phyloP scores from a whole-genome alignment of 2,797 vertebrate genomes.

The Spatula versicolor region DNA sequence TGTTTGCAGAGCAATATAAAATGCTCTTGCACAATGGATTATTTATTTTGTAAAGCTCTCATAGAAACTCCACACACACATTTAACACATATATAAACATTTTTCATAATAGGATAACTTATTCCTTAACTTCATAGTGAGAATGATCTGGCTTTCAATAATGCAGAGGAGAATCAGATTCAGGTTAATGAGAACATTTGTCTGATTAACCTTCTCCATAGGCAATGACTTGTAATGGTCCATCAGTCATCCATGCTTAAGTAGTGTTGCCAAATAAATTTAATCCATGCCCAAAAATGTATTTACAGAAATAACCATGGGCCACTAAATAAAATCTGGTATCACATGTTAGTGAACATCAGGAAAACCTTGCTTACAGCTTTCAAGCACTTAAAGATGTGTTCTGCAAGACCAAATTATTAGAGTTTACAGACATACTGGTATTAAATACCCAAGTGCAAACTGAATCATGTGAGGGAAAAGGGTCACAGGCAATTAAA shows the following conservation, averaged over 20 bases:
- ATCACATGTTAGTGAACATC: neutral
- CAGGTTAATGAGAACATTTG: conserved; percentile 37
- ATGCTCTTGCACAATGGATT: neutral
- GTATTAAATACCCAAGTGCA: neutral
- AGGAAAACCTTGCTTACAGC: neutral
- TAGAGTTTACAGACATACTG: neutral
- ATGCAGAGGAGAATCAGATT: conserved; percentile 10
- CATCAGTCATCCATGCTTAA: neutral
- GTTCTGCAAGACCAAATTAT: neutral
- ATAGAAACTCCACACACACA: neutral
- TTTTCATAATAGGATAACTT: neutral
- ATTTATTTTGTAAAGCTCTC: neutral
- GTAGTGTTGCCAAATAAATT: neutral
- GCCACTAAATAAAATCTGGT: neutral
- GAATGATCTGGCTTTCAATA: conserved; percentile 8
- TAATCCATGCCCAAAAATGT: neutral
- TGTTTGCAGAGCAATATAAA: neutral
- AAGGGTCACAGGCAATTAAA: neutral
- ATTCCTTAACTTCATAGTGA: neutral
- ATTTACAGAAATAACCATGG: neutral
- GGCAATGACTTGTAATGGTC: conserved; percentile 2
- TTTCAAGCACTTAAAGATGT: neutral
- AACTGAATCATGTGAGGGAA: neutral
- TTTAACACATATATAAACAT: neutral
- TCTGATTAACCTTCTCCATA: conserved; percentile 21